Conservation (phyloP, 2,888 invertebrate genomes). For the Ditula angustiorana region DNA sequence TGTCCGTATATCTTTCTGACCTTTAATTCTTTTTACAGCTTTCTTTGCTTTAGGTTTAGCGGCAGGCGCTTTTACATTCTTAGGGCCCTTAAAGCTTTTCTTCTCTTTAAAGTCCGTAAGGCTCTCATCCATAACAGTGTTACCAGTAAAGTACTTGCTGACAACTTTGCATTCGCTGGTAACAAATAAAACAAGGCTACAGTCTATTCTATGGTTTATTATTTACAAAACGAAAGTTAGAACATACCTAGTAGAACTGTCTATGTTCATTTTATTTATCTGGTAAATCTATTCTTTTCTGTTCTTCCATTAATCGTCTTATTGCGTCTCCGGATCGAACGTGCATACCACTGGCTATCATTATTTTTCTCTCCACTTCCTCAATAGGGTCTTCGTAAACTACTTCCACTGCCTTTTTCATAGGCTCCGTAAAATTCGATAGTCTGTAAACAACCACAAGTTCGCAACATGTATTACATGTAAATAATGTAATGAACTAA, state of each 20-base stretch:
- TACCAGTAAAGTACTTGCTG: constrained; percentile 70
- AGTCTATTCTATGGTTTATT: constrained; percentile 35
- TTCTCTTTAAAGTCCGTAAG: constrained; percentile 70
- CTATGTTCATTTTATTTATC: constrained; percentile 64
- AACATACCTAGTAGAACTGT: constrained; percentile 59
- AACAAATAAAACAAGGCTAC: constrained; percentile 65
- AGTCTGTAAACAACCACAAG: constrained; percentile 53
- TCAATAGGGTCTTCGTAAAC: constrained; percentile 74
- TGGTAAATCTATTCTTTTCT: constrained; percentile 61
- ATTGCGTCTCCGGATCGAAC: constrained; percentile 59
- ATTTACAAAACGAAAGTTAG: constrained; percentile 15
- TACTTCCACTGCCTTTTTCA: constrained; percentile 58
- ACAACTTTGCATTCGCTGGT: constrained; percentile 56
- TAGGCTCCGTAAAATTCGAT: constrained; percentile 55
- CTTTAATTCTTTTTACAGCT: constrained; percentile 57
- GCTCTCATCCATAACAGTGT: constrained; percentile 74
- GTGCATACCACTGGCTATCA: constrained; percentile 70
- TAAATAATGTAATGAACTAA: too few relatives aligned
- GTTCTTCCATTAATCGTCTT: constrained; percentile 58
- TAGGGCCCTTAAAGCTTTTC: constrained; percentile 58
- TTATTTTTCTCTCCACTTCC: constrained; percentile 71
- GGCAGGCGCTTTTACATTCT: constrained; percentile 50
- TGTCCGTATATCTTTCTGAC: constrained; percentile 73
- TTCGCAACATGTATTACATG: constrained; percentile 33
- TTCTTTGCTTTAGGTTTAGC: constrained; percentile 54